Conservation (phyloP, 2,888 invertebrate species). For the Pristionchus maxplancki region DNA sequence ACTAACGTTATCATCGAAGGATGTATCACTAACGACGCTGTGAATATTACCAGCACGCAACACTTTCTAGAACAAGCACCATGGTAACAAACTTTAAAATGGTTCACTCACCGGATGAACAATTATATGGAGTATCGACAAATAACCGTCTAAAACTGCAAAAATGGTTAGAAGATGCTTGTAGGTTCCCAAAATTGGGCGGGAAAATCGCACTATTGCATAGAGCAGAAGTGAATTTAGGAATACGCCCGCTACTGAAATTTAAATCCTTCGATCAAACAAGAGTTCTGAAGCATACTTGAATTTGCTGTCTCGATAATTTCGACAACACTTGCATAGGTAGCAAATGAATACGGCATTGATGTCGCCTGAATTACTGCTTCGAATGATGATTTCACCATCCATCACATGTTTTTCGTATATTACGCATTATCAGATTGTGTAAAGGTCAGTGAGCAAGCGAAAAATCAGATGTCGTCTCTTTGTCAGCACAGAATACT, state of each 20-base stretch:
- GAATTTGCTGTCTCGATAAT: background rate
- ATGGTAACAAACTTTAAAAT: background rate
- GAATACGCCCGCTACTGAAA: background rate
- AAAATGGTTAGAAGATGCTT: background rate
- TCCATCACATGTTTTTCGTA: no score
- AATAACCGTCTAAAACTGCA: background rate
- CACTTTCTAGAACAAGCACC: no score
- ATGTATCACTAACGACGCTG: background rate
- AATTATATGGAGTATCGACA: background rate
- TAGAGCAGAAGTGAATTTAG: background rate
- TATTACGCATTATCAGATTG: no score
- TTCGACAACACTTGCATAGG: background rate
- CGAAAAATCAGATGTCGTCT: no score
- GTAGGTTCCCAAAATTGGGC: background rate
- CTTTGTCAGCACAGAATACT: no score
- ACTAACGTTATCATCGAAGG: background rate
- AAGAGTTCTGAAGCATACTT: background rate
- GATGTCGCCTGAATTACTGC: no score
- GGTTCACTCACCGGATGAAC: background rate
- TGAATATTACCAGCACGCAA: background rate
- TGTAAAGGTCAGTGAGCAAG: no score
- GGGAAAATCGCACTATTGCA: background rate
- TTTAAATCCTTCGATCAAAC: no score
- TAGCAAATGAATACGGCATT: no score
- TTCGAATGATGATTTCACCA: no score